Evolutionary conservation across 2,113 vertebrate genomes (phyloP), one percentile per base, ranked within the genome.

Genomic region (Caracal caracal): DNA sequence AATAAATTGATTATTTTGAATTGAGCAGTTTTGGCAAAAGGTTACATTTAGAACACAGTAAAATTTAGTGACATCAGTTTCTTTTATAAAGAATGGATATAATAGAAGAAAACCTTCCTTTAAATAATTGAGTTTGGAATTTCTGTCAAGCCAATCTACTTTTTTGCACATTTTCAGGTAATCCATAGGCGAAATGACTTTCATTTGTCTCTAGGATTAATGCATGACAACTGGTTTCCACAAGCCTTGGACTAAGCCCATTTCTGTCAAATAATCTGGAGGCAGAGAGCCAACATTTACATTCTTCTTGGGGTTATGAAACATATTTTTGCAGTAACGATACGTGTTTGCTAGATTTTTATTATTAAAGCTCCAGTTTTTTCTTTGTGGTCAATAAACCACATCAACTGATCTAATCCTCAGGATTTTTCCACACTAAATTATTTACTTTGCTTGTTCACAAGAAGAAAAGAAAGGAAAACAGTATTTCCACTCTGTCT

Each of bases 191-290:
- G 76, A 93, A 94, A 93, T 63, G 11, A 56, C 88, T 97, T 97
- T 82, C 37, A 94, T 0, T 91, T 95, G 20, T 96, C 75, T 95
- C 91, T 65, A 76, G 84, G 94, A 56, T 89, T 94, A 92, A 92
- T 85, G n/a, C 1, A 20, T 78, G n/a, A 79, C 30, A 91, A 20
- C 33, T 40, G 20, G 81, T 61, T 96, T 92, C 73, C 40, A n/a
- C 51, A 91, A 87, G 63, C 76, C 24, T 92, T 96, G 40, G 73
- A 51, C 37, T 88, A 97, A 97, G 76, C 30, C 11, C 53, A 11
- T 97, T 96, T 97, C 89, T 96, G 40, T 93, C 65, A 96, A 96
- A 63, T 97, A 40, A n/a, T 88, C 97, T 88, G 87, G 94, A 93
- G 89, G 68, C 66, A 95, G 6, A 78, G 19, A 93, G 59, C 56